These are phyloP conservation scores for Morone saxatilis DNA, from an alignment of 2,113 vertebrate genomes.

Conservation along the genomic window DNA sequence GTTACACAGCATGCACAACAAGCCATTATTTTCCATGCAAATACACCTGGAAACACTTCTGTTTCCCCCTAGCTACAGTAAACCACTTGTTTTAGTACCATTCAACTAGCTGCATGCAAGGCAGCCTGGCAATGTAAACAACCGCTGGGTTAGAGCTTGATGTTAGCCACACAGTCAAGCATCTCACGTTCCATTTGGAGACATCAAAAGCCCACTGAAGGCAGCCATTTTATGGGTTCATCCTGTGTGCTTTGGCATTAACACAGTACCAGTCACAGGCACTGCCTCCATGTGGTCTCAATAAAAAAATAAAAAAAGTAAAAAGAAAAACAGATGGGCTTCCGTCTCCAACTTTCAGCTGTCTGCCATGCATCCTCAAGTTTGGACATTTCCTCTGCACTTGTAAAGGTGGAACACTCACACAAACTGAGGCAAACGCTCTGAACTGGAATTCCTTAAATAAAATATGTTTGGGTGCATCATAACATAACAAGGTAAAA, in stretches of 20 bases:
- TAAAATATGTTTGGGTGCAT: neutral
- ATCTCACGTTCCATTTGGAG: constrained; percentile 69
- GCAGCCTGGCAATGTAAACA: constrained; percentile 65
- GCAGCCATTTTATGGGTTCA: constrained; percentile 79
- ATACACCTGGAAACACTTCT: constrained; percentile 64
- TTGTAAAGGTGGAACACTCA: constrained; percentile 21
- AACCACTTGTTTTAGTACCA: constrained; percentile 63
- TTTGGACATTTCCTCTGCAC: constrained; percentile 39
- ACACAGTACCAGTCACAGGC: constrained; percentile 65
- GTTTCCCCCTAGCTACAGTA: constrained; percentile 45
- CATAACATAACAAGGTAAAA: constrained; percentile 13
- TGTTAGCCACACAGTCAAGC: constrained; percentile 77
- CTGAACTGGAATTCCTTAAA: neutral
- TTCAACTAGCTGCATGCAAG: constrained; percentile 71
- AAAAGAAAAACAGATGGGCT: constrained; percentile 69
- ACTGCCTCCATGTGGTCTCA: constrained; percentile 71
- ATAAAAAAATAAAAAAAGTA: constrained; percentile 38
- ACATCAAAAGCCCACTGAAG: constrained; percentile 70
- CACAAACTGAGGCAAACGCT: neutral
- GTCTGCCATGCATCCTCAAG: constrained; percentile 63
- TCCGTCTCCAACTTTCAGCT: constrained; percentile 65
- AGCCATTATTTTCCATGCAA: constrained; percentile 72
- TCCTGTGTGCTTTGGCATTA: constrained; percentile 74
- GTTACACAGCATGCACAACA: constrained; percentile 78
- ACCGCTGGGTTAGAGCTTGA: constrained; percentile 62